Evolutionary conservation across 2,888 invertebrate species (phyloP).

Genomic region (Rapana venosa): DNA sequence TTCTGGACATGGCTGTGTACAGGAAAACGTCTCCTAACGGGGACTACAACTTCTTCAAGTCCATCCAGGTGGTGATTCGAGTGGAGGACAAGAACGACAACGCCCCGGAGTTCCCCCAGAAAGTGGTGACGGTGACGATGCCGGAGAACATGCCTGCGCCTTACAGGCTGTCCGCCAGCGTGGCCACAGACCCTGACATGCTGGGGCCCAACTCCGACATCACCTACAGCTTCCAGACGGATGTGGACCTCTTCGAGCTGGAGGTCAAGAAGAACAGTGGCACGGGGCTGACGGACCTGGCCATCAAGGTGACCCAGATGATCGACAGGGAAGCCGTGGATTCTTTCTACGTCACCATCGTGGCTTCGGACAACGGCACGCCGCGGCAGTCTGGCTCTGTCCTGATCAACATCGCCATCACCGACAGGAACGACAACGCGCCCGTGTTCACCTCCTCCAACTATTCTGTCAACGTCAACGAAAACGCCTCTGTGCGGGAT

Average conservation of each 20-base stretch:
- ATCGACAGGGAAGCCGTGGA: slow-evolving; percentile 68
- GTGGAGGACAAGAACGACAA: slow-evolving; percentile 68
- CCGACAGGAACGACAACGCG: slow-evolving; percentile 69
- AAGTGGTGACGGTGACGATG: slow-evolving; percentile 58
- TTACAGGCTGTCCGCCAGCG: slow-evolving; percentile 60
- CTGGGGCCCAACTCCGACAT: slow-evolving; percentile 65
- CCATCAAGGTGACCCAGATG: slow-evolving; percentile 64
- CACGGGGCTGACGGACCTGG: slow-evolving; percentile 62
- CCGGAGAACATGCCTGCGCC: slow-evolving; percentile 61
- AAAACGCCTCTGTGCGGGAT: slow-evolving; percentile 59
- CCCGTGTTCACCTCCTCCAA: slow-evolving; percentile 61
- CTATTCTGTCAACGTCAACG: slow-evolving; percentile 63
- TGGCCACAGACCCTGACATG: slow-evolving; percentile 65
- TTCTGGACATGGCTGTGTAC: slow-evolving; percentile 61
- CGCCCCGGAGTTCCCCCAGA: slow-evolving; percentile 60
- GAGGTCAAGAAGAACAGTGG: slow-evolving; percentile 59
- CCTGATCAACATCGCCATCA: slow-evolving; percentile 67
- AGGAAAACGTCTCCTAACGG: slow-evolving; percentile 40
- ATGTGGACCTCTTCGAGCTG: slow-evolving; percentile 64
- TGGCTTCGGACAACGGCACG: slow-evolving; percentile 69
- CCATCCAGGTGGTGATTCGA: slow-evolving; percentile 56
- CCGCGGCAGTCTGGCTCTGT: slow-evolving; percentile 66
- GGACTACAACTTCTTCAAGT: slow-evolving; percentile 50
- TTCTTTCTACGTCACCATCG: slow-evolving; percentile 65
- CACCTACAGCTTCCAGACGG: slow-evolving; percentile 61